Conservation (phyloP, 2,888 invertebrate genomes). For the Biston betularia region DNA sequence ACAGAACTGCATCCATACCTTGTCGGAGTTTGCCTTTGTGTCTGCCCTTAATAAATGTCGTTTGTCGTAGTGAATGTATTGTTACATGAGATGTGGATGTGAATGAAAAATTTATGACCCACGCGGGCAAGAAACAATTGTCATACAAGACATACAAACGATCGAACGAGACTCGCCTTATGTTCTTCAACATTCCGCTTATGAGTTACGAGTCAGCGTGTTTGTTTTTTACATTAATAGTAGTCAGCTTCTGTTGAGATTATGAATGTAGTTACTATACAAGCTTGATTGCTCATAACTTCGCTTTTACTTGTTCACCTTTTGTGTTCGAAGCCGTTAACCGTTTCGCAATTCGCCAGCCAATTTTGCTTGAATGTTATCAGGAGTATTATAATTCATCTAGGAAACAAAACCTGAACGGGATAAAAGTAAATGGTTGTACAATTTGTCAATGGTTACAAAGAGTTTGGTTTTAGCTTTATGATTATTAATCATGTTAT, state of each 20-base stretch:
- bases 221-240: conserved; percentile 29
- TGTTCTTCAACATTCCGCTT: conserved; percentile 29
- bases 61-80: conserved; percentile 74
- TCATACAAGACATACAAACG: conserved; percentile 52
- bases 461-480: conserved; percentile 68
- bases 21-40: conserved; percentile 62
- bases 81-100: conserved; percentile 66
- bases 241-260: conserved; percentile 27
- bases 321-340: conserved; percentile 25
- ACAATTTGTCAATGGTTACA: conserved; percentile 80
- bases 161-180: conserved; percentile 41
- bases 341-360: conserved; percentile 26
- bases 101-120: conserved; percentile 67
- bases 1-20: conserved; percentile 51
- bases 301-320: conserved; percentile 35
- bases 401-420: conserved; percentile 53
- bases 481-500: conserved; percentile 74
- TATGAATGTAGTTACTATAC: conserved; percentile 12
- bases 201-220: conserved; percentile 24
- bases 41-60: conserved; percentile 73
- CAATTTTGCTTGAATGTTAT: conserved; percentile 50
- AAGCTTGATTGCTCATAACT: conserved; percentile 23
- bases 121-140: conserved; percentile 52
- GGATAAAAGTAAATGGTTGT: conserved; percentile 72
- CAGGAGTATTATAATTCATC: conserved; percentile 52